Base-by-base conservation (phyloP, 2,888 invertebrate genomes). In the Cephus pulcher region DNA sequence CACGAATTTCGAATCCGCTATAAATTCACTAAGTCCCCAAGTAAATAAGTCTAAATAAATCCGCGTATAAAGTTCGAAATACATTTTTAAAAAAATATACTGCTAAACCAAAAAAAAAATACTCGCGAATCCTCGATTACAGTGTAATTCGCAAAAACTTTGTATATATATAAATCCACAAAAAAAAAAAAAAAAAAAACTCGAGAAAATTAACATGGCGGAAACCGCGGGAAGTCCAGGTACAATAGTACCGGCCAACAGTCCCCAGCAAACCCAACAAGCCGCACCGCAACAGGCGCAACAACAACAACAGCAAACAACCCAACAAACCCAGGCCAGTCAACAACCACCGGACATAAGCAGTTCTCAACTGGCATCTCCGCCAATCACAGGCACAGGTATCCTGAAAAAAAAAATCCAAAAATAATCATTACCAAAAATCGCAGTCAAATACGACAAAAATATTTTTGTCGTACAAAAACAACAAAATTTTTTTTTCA, bases 341-440 rank as follows among this genome's bases (percentile, higher is more conserved):
- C 89, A 85, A 82, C 91, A 90, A 79, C 90, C 91, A 68, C 89
- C 91, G 83, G 91, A 91, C 82, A 91, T 91, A 77, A 91, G 89
- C 87, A 91, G 91, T 81, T 91, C 91, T 3, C 91, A 91, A 82
- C 85, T 91, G 75, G 87, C 90, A 11, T 89, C 91, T 40, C 90
- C 91, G 73, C 91, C 91, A 69, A 91, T 91, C 85, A 91, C 91
- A 71, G 91, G 91, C 88, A 91, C 91, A 91, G 91, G 91, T 91
- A 91, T 83, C 84, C 74, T 73, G 3, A 12, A 30, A 73, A 77
- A 56, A 68, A 71, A 75, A 68, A 35, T 69, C 3, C 35, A 12
- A 35, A 75, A 74, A 78, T 33, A 76, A 12, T 35, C 3, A 35
- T 35, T 12, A 35, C 12, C 35, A 35, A 35, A 35, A 35, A 12